Percentiles rank a stretch among this genome's conserved stretches.
Evolutionary conservation across 1,140 invertebrate genomes (phyloP).

Genomic region (Gyrodactylus salaris): DNA sequence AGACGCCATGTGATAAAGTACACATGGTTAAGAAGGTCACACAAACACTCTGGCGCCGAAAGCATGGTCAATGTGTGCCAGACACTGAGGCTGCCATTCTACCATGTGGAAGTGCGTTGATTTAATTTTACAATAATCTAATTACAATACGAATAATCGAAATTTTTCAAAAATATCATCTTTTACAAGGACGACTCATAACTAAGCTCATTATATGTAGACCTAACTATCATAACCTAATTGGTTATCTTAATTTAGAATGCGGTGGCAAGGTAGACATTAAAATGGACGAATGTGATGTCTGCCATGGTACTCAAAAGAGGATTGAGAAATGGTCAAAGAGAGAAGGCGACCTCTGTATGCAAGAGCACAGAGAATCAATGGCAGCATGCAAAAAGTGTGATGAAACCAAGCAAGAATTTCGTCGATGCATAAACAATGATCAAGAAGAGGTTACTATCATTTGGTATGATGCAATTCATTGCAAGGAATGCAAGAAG

Average conservation of each 20-base stretch:
- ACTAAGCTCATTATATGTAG: no score
- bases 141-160: no score
- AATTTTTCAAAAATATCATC: no score
- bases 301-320: not conserved
- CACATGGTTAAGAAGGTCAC: not conserved
- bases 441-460: not conserved
- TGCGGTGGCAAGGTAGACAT: not conserved
- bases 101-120: not conserved
- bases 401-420: not conserved
- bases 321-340: not conserved
- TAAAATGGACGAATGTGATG: not conserved
- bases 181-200: no score
- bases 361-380: not conserved
- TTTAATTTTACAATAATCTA: not conserved
- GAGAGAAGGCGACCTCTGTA: not conserved
- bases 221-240: not conserved
- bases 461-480: not conserved
- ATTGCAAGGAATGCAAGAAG: not conserved
- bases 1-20: not conserved
- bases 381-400: not conserved
- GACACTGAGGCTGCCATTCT: not conserved
- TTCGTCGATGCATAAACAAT: not conserved
- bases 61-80: not conserved
- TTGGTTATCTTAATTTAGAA: not conserved
- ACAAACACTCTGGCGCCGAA: not conserved